Base-by-base conservation (phyloP, 2,888 invertebrate genomes). In the Gisinianus flammeolus region DNA sequence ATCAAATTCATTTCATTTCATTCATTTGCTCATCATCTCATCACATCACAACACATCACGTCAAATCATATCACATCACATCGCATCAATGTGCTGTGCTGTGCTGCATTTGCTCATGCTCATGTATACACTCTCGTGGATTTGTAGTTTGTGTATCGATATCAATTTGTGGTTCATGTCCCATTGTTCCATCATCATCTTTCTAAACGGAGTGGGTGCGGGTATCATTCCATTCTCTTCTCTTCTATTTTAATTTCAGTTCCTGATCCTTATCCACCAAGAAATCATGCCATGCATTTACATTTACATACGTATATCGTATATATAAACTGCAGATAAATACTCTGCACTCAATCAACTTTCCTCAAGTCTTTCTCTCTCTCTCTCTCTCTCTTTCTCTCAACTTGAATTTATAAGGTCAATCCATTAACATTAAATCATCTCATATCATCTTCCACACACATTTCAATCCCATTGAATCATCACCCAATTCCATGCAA, bases 21-120 rank as follows among this genome's bases (percentile, higher is more conserved):
- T 68, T 68, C 33, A 68, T 68, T 35, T 68, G 68, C 68, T 68
- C 67, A 62, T 62, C 62, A 62, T 28, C 68, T 68, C 67, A 62
- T 62, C 62, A 62, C 62, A 62, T 62, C 24, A 26, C 62, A 22
- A 28, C 22, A n/a, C 22, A 8, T n/a, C 8, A 8, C 26, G 12
- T 3, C 2, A 16, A 5, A 16, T 28, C 26, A 26, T 26, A 24
- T 26, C 26, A 22, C 26, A 22, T 62, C 62, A 58, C 2, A 24
- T 62, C 62, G 16, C 22, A 24, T 24, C 58, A 24, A n/a, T 1
- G 22, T 24, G 8, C 19, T 58, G 2, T n/a, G 58, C 58, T 58
- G 16, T 8, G 22, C 10, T 58, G 58, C 8, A 22, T 58, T n/a
- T 62, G 24, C 28, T 24, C 16, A 26, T 62, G 62, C 2, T 10